Conservation (phyloP, 2,113 vertebrate species). For the Sander vitreus region DNA sequence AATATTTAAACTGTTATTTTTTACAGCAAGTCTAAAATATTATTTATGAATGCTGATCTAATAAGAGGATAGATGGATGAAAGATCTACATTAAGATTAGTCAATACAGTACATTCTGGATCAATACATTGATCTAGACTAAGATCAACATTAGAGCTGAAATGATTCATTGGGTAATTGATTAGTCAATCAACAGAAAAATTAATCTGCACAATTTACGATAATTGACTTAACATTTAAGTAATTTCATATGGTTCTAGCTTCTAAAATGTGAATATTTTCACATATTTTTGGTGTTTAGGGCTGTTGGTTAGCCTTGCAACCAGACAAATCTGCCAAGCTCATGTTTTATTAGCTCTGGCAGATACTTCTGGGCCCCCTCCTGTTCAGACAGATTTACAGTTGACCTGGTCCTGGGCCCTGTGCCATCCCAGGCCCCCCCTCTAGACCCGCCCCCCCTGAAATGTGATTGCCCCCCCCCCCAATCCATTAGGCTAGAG, state of each 20-base stretch:
- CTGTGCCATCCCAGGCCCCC: too few relatives aligned
- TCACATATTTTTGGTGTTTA: neutral
- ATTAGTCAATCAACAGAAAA: constrained; percentile 1
- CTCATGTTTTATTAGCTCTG: too few relatives aligned
- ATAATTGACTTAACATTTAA: neutral
- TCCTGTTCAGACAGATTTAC: too few relatives aligned
- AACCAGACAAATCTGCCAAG: too few relatives aligned
- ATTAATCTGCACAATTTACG: neutral
- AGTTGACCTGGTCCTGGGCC: too few relatives aligned
- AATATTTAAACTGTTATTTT: neutral
- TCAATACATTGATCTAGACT: constrained; percentile 14
- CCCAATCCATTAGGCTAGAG: too few relatives aligned
- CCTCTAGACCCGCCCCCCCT: too few relatives aligned
- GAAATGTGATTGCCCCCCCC: too few relatives aligned
- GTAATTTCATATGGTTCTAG: neutral
- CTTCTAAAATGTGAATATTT: neutral
- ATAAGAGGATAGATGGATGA: constrained; percentile 4
- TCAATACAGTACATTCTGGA: neutral
- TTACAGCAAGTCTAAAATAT: neutral
- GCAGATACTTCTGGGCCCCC: too few relatives aligned
- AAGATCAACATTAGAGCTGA: constrained; percentile 22
- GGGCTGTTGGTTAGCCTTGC: neutral
- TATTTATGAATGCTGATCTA: constrained; percentile 5
- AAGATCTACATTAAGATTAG: constrained; percentile 18
- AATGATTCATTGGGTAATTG: constrained; percentile 8